Percentiles rank a stretch among this genome's conserved stretches.
Evolutionary conservation across 2,888 invertebrate genomes (phyloP).

Genomic region (Herminia tarsipennalis): DNA sequence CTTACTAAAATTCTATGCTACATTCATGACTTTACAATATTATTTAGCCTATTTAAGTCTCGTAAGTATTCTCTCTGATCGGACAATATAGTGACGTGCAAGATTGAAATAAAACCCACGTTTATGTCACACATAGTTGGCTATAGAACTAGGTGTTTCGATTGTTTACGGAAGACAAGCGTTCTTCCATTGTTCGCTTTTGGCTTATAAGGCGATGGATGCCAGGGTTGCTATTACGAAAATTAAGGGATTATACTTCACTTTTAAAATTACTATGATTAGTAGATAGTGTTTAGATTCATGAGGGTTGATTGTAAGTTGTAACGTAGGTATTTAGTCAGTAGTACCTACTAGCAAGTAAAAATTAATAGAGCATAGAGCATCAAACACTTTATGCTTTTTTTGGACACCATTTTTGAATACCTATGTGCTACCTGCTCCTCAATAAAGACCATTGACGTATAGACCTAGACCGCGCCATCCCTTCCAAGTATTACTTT

Average conservation of each 20-base stretch:
- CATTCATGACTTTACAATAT: conserved; percentile 40
- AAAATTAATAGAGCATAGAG: too few relatives aligned
- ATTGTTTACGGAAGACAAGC: conserved; percentile 32
- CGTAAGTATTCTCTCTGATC: conserved; percentile 9
- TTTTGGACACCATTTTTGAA: too few relatives aligned
- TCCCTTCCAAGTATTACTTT: too few relatives aligned
- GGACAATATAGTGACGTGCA: conserved; percentile 16
- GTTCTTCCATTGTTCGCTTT: conserved; percentile 37
- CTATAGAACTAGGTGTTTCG: conserved; percentile 2
- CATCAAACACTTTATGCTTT: too few relatives aligned
- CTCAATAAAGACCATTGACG: too few relatives aligned
- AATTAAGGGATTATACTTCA: background rate
- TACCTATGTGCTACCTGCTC: too few relatives aligned
- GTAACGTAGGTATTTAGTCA: too few relatives aligned
- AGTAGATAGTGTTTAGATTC: too few relatives aligned
- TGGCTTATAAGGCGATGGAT: conserved; percentile 9
- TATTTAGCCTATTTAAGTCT: conserved; percentile 11
- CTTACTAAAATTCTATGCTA: conserved; percentile 29
- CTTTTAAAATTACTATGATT: background rate
- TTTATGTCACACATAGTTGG: conserved; percentile 22
- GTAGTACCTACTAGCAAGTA: too few relatives aligned
- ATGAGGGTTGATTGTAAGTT: too few relatives aligned
- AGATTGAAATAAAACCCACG: conserved; percentile 23
- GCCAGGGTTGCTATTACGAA: conserved; percentile 30
- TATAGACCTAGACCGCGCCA: too few relatives aligned